phyloP scores from a whole-genome alignment of 2,888 invertebrate species.

The Calameuta pallipes region DNA sequence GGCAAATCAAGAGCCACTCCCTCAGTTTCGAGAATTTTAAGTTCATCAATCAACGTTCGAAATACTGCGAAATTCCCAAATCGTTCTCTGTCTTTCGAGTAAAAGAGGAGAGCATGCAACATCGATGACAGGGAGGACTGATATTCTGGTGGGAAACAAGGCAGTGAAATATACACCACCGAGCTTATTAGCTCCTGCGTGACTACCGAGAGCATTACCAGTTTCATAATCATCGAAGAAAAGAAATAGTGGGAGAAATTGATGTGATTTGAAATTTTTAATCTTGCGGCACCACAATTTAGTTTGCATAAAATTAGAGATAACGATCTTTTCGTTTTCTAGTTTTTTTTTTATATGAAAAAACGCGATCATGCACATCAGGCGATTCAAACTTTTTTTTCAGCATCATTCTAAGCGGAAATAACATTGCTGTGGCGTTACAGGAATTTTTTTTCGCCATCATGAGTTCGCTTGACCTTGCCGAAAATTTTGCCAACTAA shows the following conservation, averaged over 20 bases:
- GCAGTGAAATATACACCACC: slow-evolving; percentile 17
- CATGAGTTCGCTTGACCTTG: not conserved
- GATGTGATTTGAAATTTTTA: slow-evolving; percentile 14
- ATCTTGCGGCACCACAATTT: slow-evolving; percentile 20
- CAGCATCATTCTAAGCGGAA: slow-evolving; percentile 16
- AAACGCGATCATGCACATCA: slow-evolving; percentile 12
- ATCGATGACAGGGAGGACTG: slow-evolving; percentile 22
- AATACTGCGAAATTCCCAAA: slow-evolving; percentile 23
- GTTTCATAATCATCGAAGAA: slow-evolving; percentile 29
- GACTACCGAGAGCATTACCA: slow-evolving; percentile 26
- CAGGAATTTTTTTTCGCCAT: not conserved
- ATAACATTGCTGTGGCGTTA: slow-evolving; percentile 8
- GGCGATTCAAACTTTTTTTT: slow-evolving; percentile 21
- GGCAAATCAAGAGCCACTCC: slow-evolving; percentile 22
- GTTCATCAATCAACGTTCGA: slow-evolving; percentile 24
- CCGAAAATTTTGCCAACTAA: not conserved
- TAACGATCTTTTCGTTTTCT: slow-evolving; percentile 15
- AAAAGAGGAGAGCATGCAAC: slow-evolving; percentile 23
- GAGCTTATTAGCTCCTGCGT: slow-evolving; percentile 24
- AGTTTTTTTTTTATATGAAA: slow-evolving; percentile 12
- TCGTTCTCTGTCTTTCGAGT: slow-evolving; percentile 21
- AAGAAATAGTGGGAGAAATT: slow-evolving; percentile 23
- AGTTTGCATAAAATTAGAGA: too few relatives aligned
- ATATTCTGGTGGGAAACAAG: slow-evolving; percentile 24
- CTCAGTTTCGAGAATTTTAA: slow-evolving; percentile 18